Evolutionary conservation across 2,888 invertebrate species (phyloP).

Genomic region (Cheilosia vernalis): DNA sequence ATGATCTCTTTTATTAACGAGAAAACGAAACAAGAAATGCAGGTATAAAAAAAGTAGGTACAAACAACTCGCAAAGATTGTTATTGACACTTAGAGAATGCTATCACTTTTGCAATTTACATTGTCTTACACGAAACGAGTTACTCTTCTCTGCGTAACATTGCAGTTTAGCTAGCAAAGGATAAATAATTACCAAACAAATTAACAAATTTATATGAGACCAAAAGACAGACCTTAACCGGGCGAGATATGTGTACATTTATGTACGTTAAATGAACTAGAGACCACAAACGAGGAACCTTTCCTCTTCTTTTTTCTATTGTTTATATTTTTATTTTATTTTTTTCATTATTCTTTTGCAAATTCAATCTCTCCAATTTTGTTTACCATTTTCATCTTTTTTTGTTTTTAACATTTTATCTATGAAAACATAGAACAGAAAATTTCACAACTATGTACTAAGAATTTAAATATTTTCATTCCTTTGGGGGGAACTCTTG

Average conservation of each 20-base stretch:
- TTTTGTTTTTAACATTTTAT: slow-evolving; percentile 52
- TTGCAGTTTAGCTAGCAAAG: slow-evolving; percentile 15
- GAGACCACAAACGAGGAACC: slow-evolving; percentile 42
- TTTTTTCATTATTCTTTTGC: no score
- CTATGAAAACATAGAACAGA: slow-evolving; percentile 71
- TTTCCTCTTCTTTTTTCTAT: background rate
- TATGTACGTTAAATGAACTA: slow-evolving; percentile 41
- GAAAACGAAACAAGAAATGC: slow-evolving; percentile 43
- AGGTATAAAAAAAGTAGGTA: slow-evolving; percentile 46
- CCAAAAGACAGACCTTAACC: slow-evolving; percentile 59
- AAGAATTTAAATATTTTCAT: slow-evolving; percentile 56
- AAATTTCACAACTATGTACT: slow-evolving; percentile 69
- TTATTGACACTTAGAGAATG: slow-evolving; percentile 73
- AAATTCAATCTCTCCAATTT: slow-evolving; percentile 42
- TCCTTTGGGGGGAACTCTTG: slow-evolving; percentile 51
- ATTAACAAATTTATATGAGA: slow-evolving; percentile 42
- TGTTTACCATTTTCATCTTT: slow-evolving; percentile 15
- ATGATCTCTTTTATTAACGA: slow-evolving; percentile 43
- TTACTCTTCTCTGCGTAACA: slow-evolving; percentile 34
- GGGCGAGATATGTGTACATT: slow-evolving; percentile 62
- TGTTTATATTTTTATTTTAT: background rate
- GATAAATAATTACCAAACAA: background rate
- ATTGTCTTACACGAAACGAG: slow-evolving; percentile 21
- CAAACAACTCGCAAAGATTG: slow-evolving; percentile 47
- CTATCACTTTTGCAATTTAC: slow-evolving; percentile 62